Percentiles rank a stretch among this genome's conserved stretches.
Evolutionary conservation across 2,888 invertebrate genomes (phyloP).

Genomic region (Andrena praecox): DNA sequence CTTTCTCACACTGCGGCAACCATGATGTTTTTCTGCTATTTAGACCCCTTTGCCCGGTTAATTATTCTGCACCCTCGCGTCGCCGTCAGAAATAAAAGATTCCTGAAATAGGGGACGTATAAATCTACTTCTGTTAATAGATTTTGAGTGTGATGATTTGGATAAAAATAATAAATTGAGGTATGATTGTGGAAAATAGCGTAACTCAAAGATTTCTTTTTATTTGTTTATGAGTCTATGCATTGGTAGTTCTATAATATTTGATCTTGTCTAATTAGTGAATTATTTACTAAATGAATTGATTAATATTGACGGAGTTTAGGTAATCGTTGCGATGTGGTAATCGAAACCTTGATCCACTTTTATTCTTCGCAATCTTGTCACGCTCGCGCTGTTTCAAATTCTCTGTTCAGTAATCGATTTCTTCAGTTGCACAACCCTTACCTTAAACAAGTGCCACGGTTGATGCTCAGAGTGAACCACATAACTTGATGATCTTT

Average conservation of each 20-base stretch:
- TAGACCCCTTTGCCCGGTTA: constrained; percentile 11
- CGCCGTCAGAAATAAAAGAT: not conserved
- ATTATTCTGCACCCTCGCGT: not conserved
- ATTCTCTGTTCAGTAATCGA: no score
- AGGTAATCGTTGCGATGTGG: no score
- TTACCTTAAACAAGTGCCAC: no score
- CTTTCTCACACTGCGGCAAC: constrained; percentile 18
- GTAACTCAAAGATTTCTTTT: not conserved
- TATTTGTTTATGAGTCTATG: not conserved
- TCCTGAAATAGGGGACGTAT: not conserved
- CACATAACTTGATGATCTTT: no score
- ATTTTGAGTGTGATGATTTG: not conserved
- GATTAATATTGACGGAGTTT: no score
- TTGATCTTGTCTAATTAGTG: no score
- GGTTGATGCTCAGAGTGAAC: no score
- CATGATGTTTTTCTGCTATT: constrained; percentile 11
- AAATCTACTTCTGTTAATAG: not conserved
- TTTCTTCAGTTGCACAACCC: no score
- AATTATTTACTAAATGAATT: no score
- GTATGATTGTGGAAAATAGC: not conserved
- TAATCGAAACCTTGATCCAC: no score
- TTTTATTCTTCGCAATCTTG: no score
- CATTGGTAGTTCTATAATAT: not conserved
- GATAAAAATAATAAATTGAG: not conserved
- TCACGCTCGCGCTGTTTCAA: no score